These are phyloP conservation scores for Corythaeola cristata DNA, from an alignment of 2,113 vertebrate genomes.

Conservation along the genomic window DNA sequence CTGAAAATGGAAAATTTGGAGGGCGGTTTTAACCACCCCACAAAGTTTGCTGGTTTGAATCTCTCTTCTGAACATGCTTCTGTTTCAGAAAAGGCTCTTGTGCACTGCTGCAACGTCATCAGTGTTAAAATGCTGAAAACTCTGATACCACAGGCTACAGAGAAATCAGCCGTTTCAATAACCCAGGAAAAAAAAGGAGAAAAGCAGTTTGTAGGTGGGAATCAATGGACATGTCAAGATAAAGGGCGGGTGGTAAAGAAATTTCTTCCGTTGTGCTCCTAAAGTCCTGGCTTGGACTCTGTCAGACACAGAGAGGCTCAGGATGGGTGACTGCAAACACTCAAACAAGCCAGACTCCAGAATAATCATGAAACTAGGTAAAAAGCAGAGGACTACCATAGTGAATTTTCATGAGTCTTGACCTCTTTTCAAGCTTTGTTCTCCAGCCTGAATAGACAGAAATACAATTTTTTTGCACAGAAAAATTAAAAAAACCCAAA, in stretches of 20 bases:
- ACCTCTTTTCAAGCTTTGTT: neutral
- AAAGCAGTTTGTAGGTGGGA: neutral
- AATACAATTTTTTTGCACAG: neutral
- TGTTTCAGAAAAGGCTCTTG: neutral
- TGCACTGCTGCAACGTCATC: neutral
- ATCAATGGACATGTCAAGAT: neutral
- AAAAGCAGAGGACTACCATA: neutral
- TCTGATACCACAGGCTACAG: neutral
- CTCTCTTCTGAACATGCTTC: neutral
- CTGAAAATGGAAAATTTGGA: neutral
- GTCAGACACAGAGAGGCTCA: neutral
- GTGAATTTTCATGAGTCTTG: neutral
- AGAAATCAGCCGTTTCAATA: neutral
- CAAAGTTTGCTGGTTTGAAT: neutral
- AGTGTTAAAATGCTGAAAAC: neutral
- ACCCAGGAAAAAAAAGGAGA: neutral
- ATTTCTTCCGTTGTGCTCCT: neutral
- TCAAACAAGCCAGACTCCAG: neutral
- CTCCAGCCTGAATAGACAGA: neutral
- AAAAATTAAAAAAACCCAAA: neutral
- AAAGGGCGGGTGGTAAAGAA: neutral
- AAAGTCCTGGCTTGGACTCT: neutral
- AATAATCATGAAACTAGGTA: neutral
- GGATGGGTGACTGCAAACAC: neutral
- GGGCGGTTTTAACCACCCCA: neutral